Base-by-base conservation (phyloP, 2,888 invertebrate species). In the Tetragonisca angustula region DNA sequence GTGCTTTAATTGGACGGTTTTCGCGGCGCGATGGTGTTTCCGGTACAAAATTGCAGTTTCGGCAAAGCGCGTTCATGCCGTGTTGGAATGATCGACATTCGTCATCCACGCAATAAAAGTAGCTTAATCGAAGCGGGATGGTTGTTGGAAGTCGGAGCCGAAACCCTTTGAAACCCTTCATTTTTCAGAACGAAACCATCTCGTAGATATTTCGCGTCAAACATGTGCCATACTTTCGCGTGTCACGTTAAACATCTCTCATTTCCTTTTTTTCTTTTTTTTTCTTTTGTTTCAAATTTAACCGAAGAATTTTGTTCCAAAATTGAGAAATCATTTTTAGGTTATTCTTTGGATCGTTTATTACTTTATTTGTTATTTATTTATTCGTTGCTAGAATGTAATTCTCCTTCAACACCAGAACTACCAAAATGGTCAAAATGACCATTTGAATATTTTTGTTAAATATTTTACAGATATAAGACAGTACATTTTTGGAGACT, bases 1-100 rank as follows among this genome's bases (percentile, higher is more conserved):
- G 80, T 83, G 81, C 81, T 70, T 87, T 88, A 87, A 87, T 87
- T 87, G 81, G 88, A 59, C 64, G 78, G 87, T 86, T 86, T 86
- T 86, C 80, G 80, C 81, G 36, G 52, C 68, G 65, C 52, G 56
- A 64, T 5, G 70, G 73, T 62, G 76, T 78, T 81, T 76, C 76
- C 61, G 79, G 79, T 76, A 79, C 76, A 73, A 79, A 87, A 88
- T 88, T 88, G 82, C 81, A 69, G 84, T 77, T 78, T 87, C 78
- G 56, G 72, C 76, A 75, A 79, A 82, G 79, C 77, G 83, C 79
- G 79, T 49, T 64, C 70, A 76, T 62, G 69, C 73, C 75, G 65
- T 32, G 69, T 24, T 27, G 75, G 74, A 76, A 77, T 73, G 78
- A 36, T 64, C 72, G 75, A 76, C 64, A 71, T 74, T 54, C 76